Base-by-base conservation (phyloP, 2,888 invertebrate species). In the Leptinotarsa rubiginosa region DNA sequence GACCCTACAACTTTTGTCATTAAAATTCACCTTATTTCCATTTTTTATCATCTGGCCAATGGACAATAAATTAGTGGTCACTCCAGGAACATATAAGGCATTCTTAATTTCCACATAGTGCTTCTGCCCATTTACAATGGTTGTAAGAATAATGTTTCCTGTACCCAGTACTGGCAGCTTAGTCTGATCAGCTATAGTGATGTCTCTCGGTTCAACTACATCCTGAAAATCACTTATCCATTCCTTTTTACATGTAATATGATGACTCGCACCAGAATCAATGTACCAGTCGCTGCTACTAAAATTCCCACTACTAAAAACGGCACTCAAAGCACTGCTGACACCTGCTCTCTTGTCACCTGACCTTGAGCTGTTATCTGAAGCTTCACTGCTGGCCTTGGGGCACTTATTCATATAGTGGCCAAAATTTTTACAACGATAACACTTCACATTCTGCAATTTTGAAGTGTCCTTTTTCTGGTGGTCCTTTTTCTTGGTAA, bases 11-110 rank as follows among this genome's bases (percentile, higher is more conserved):
- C 15, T 7, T 31, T 15, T 16, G 65, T 22, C 15, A 15, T 25
- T 22, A 59, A 62, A 50, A 20, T 22, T 16, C 18, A 67, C 22
- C 25, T 50, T 47, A 50, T 72, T 72, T 10, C 49, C 72, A 65
- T 65, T 70, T 65, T 41, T 18, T 16, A 66, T 62, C 15, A 76
- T 16, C 31, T 74, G 71, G 31, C 70, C 68, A 5, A 73, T 70
- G 31, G 73, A 74, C n/a, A 76, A 47, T 68, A 76, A 69, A 47
- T 75, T 76, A 13, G 76, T 76, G 4, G 76, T 65, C 25, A 76
- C 22, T 47, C 68, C 49, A 5, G 73, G 72, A 5, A 69, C 76
- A 71, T 56, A 76, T 3, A 68, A 56, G 13, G 50, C 71, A 67
- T 76, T 65, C 18, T 56, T 54, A 13, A 74, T 49, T 15, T 16